Evolutionary conservation across 2,888 invertebrate genomes (phyloP), one percentile per base, ranked within the genome.

Genomic region (Dastarcus helophoroides): DNA sequence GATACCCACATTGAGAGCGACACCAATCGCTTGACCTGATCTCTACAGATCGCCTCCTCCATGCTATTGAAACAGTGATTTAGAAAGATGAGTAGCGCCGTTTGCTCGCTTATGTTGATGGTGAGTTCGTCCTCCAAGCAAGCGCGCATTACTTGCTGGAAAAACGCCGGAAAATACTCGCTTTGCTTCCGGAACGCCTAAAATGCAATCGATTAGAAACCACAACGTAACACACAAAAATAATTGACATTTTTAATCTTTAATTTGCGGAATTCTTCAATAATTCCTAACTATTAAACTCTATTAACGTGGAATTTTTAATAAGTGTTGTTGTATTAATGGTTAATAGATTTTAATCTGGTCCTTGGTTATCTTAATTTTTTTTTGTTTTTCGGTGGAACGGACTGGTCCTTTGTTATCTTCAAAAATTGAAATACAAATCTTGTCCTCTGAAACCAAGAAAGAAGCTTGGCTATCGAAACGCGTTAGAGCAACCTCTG

Each of bases 21-120:
- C 0, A 94, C 88, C 3, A 97, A 68, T 34, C 83, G 70, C 59
- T 89, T 89, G 4, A 61, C 85, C 62, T 94, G 90, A 46, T 90
- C 85, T 22, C 97, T 67, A 33, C 98, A 89, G 23, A 98, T 62
- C 47, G 83, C 83, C 31, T 94, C 84, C 66, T 98, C 97, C 81
- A 98, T 84, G 46, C 94, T 94, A 51, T 94, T 94, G 53, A 97
- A 95, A 54, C 93, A 90, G 56, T 95, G 91, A 60, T 91, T 93
- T 2, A 99, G 67, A 58, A 98, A 95, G 21, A 93, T 72, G 8
- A 98, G 68, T 26, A 97, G 59, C 0, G 84, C 77, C 0, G 88
- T 91, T 59, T 91, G 86, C 55, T 97, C 95, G 16, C 72, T 68
- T 25, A 76, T 60, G 35, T 62, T 65, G 6, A 60, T 47, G 48